phyloP scores from a whole-genome alignment of 2,113 vertebrate species.

The Poecile atricapillus region DNA sequence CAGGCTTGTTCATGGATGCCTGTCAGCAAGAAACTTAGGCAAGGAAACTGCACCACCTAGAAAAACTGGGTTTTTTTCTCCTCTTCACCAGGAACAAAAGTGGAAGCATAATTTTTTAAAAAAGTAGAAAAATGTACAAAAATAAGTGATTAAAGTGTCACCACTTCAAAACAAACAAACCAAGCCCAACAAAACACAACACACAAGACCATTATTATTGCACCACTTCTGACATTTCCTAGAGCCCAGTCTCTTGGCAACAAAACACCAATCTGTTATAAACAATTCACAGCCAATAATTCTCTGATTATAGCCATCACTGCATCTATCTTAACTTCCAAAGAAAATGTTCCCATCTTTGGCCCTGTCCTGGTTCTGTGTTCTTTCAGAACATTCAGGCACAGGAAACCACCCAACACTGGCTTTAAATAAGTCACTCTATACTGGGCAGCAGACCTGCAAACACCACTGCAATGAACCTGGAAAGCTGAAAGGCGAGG shows the following conservation, averaged over 20 bases:
- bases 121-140: background rate
- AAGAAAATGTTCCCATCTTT: background rate
- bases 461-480: background rate
- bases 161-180: background rate
- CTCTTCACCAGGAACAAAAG: background rate
- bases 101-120: fast-evolving
- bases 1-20: background rate
- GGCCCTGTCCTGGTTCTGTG: background rate
- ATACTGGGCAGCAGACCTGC: background rate
- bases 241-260: background rate
- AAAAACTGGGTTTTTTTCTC: background rate
- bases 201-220: background rate
- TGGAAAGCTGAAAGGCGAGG: background rate
- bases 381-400: background rate
- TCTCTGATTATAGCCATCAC: background rate
- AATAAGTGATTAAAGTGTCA: background rate
- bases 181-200: background rate
- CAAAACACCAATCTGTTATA: background rate
- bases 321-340: background rate
- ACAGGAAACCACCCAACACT: background rate
- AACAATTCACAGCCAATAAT: background rate
- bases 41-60: background rate
- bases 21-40: background rate
- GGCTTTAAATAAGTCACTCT: background rate
- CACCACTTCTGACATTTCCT: background rate